phyloP scores from a whole-genome alignment of 2,113 vertebrate genomes.

The Heliornis fulica region DNA sequence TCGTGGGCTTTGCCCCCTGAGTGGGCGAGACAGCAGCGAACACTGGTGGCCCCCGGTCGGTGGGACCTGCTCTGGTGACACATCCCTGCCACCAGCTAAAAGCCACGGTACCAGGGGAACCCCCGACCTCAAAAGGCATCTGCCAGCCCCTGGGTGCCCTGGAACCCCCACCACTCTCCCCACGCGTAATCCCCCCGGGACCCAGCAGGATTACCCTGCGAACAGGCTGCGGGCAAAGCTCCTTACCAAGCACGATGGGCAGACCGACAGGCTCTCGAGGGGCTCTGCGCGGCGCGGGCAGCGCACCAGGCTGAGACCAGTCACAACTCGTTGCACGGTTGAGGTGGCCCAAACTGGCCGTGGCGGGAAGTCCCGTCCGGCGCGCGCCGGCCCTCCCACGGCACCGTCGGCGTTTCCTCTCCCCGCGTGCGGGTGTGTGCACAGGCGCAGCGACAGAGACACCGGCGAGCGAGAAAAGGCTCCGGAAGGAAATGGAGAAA shows the following conservation, averaged over 20 bases:
- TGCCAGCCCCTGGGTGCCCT: not conserved
- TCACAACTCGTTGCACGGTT: not conserved
- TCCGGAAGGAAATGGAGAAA: conserved; percentile 62
- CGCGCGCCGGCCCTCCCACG: not conserved
- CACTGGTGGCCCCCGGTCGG: accelerated
- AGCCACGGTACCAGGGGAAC: accelerated
- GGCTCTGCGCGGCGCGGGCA: not conserved
- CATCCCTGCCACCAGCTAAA: not conserved
- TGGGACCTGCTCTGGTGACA: accelerated
- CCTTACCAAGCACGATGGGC: not conserved
- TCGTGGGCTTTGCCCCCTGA: not conserved
- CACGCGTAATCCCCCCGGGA: not conserved
- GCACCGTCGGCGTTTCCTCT: conserved; percentile 17
- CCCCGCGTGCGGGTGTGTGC: not conserved
- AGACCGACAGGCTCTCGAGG: not conserved
- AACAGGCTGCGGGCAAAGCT: not conserved
- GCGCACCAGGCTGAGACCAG: not conserved
- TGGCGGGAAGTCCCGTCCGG: not conserved
- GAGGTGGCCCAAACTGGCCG: not conserved
- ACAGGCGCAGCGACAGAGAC: not conserved
- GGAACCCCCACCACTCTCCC: not conserved
- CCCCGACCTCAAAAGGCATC: not conserved
- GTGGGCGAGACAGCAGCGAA: accelerated
- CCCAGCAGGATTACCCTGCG: not conserved
- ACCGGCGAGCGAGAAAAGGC: not conserved